Evolutionary conservation across 2,888 invertebrate genomes (phyloP).

Genomic region (Vanessa cardui): DNA sequence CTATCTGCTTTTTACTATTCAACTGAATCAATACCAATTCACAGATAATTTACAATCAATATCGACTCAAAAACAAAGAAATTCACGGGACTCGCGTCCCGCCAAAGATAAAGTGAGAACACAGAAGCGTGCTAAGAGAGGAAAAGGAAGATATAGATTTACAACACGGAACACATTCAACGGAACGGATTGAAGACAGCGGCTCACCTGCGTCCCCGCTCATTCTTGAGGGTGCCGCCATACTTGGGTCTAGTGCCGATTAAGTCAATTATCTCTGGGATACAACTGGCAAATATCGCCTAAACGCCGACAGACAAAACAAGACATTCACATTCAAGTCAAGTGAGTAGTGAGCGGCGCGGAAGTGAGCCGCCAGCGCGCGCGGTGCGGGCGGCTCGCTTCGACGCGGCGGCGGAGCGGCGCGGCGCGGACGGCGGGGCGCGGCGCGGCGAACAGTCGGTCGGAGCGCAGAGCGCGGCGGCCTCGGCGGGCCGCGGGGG

Average conservation of each 20-base stretch:
- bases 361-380: conserved; percentile 52
- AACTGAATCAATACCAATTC: conserved; percentile 79
- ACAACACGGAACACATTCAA: conserved; percentile 85
- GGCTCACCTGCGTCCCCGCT: conserved; percentile 99
- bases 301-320: conserved; percentile 87
- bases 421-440: conserved; percentile 44
- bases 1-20: conserved; percentile 81
- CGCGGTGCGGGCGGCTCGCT: conserved; percentile 43
- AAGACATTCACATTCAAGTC: conserved; percentile 83
- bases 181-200: conserved; percentile 83
- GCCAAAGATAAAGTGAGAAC: conserved; percentile 81
- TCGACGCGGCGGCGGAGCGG: conserved; percentile 43
- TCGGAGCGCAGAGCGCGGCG: conserved; percentile 42
- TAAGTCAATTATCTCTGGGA: conserved; percentile 99
- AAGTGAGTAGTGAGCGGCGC: conserved; percentile 59
- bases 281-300: conserved; percentile 99
- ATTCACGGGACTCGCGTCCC: conserved; percentile 79
- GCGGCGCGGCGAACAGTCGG: conserved; percentile 43
- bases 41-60: conserved; percentile 79
- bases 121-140: conserved; percentile 84
- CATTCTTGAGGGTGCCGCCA: conserved; percentile 99
- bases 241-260: conserved; percentile 99
- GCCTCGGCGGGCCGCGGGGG: conserved; percentile 45
- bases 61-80: conserved; percentile 80
- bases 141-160: conserved; percentile 81